Conservation (phyloP, 2,888 invertebrate species). For the Coremacera marginata region DNA sequence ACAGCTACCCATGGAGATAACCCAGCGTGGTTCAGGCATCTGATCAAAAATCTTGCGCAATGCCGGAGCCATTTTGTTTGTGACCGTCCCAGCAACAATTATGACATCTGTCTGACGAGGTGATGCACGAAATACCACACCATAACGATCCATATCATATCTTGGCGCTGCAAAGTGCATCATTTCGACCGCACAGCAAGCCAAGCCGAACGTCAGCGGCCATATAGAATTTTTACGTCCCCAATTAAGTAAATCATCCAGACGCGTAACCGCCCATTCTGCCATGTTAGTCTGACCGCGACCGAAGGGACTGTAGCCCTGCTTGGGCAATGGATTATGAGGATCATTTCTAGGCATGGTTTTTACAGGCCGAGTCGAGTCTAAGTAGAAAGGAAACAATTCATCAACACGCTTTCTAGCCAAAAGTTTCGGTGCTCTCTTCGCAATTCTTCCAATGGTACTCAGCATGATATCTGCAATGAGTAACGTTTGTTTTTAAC, state of each 20-base stretch:
- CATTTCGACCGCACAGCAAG: conserved; percentile 98
- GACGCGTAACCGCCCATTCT: conserved; percentile 87
- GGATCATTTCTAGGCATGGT: conserved; percentile 54
- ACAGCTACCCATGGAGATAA: conserved; percentile 98
- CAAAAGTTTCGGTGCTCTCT: conserved; percentile 54
- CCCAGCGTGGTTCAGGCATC: conserved; percentile 96
- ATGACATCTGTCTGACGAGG: conserved; percentile 97
- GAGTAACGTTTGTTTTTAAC: neutral
- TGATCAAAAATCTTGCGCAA: conserved; percentile 94
- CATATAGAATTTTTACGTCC: conserved; percentile 92
- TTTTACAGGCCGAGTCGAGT: conserved; percentile 44
- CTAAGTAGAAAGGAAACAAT: conserved; percentile 34
- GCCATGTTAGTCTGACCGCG: conserved; percentile 74
- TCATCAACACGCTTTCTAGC: conserved; percentile 14
- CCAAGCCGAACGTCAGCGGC: conserved; percentile 97
- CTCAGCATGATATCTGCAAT: conserved; percentile 55
- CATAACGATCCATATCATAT: conserved; percentile 98
- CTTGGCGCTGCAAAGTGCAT: conserved; percentile 98
- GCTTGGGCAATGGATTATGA: conserved; percentile 64
- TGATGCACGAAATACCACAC: conserved; percentile 96
- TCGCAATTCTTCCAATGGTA: conserved; percentile 56
- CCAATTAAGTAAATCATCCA: conserved; percentile 94
- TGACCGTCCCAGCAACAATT: conserved; percentile 96
- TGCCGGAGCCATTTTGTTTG: conserved; percentile 99
- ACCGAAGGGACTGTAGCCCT: conserved; percentile 67